Evolutionary conservation across 2,797 vertebrate species (phyloP).

Genomic region (Leucoraja ocellata): DNA sequence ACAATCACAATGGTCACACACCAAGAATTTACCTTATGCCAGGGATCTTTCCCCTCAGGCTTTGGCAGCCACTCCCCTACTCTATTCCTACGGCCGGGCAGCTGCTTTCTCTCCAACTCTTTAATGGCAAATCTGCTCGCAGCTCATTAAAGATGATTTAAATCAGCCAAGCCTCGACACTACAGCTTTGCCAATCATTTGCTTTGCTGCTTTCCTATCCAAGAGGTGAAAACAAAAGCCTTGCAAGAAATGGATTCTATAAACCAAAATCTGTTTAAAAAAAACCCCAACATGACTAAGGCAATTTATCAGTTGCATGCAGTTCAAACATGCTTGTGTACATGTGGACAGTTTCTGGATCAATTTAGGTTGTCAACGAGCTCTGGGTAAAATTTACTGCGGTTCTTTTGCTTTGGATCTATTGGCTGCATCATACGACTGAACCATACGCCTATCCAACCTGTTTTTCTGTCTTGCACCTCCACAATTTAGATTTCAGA

Average conservation of each 20-base stretch:
- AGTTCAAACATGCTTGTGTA: not conserved
- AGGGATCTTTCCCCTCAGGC: not conserved
- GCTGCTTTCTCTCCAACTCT: not conserved
- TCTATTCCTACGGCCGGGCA: not conserved
- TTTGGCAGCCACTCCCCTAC: not conserved
- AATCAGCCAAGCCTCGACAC: not conserved
- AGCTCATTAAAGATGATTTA: not conserved
- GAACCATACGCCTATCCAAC: not conserved
- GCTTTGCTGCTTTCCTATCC: not conserved
- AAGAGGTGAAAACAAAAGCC: not conserved
- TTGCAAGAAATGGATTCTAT: not conserved
- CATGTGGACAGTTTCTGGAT: not conserved
- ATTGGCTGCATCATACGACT: not conserved
- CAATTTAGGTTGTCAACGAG: not conserved
- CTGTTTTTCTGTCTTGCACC: not conserved
- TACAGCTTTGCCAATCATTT: not conserved
- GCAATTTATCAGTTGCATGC: not conserved
- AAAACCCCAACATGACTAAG: not conserved
- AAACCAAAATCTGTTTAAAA: not conserved
- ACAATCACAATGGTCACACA: not conserved
- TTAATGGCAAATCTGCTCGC: not conserved
- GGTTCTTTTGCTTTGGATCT: not conserved
- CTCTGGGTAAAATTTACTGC: not conserved
- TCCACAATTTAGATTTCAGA: not conserved
- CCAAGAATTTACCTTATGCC: not conserved